Evolutionary conservation across 2,797 vertebrate species (phyloP), one percentile per base, ranked within the genome.

Genomic region (Sebastes ruberrimus): DNA sequence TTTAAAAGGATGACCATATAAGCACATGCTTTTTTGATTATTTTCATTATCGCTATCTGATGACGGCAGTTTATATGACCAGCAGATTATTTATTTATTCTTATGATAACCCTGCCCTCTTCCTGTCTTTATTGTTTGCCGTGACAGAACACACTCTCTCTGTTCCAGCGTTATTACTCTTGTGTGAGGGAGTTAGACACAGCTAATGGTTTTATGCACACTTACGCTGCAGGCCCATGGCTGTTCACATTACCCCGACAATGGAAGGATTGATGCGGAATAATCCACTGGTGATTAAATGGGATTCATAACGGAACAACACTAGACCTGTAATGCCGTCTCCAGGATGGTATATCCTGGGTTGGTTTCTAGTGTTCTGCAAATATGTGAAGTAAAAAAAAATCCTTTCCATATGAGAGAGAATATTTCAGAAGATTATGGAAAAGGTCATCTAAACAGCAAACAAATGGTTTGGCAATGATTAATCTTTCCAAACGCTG

Each of bases 141-240:
- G 59, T 23, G 64, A 88, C 63, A 78, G 61, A 82, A 84, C 57
- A 61, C 68, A 71, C 64, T 46, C 61, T 56, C 28, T 76, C 72
- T 78, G 49, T 78, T 66, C 60, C 27, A 42, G 8, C 46, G 53
- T 71, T 82, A 74, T 79, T 86, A 42, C 75, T 80, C 59, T 85
- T 67, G 71, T 83, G 60, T 77, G 30, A 88, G 66, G 74, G 78
- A 72, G 53, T 80, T 83, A 61, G 89, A 89, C 84, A 90, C 90
- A 85, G 86, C 68, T 91, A 92, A 93, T 89, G 80, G 89, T 80
- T 87, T 93, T 93, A 91, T 81, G 66, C 77, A 84, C 88, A 88
- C 84, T 89, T 84, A 68, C 64, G 4, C 88, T 74, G 74, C 71
- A 30, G 84, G 82, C 38, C 55, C 28, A 72, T 27, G 74, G 82